Conservation (phyloP, 1,140 invertebrate species). For the Eufriesea mexicana region DNA sequence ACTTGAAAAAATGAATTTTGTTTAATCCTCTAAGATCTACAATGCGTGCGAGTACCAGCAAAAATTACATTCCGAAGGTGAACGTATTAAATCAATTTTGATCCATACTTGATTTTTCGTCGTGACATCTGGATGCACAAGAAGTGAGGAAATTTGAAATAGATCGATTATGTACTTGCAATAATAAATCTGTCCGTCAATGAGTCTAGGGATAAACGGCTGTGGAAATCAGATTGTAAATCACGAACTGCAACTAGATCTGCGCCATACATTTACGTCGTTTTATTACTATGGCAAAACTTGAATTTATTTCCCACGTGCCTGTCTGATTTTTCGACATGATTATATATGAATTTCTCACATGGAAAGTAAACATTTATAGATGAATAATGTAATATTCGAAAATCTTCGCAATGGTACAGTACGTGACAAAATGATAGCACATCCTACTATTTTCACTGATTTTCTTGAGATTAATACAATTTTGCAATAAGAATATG, state of each 20-base stretch:
- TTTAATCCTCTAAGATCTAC: neutral
- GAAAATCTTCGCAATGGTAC: neutral
- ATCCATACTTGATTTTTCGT: neutral
- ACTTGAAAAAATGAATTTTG: no score
- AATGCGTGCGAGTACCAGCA: neutral
- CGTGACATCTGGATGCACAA: neutral
- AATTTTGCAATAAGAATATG: no score
- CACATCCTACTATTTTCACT: no score
- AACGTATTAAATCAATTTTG: neutral
- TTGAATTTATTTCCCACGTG: conserved; percentile 2
- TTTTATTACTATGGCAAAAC: neutral
- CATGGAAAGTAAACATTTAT: neutral
- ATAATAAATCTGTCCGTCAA: conserved; percentile 30
- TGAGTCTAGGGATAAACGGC: neutral
- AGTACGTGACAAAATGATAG: no score
- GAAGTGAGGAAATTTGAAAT: neutral
- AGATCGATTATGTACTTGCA: neutral
- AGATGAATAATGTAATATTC: neutral
- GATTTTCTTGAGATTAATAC: no score
- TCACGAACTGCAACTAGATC: conserved; percentile 14
- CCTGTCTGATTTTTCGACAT: neutral
- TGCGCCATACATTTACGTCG: neutral
- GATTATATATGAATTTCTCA: neutral
- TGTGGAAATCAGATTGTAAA: conserved; percentile 33
- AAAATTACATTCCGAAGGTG: neutral